Evolutionary conservation across 2,888 invertebrate genomes (phyloP).

Genomic region (Drosophila niveifrons): DNA sequence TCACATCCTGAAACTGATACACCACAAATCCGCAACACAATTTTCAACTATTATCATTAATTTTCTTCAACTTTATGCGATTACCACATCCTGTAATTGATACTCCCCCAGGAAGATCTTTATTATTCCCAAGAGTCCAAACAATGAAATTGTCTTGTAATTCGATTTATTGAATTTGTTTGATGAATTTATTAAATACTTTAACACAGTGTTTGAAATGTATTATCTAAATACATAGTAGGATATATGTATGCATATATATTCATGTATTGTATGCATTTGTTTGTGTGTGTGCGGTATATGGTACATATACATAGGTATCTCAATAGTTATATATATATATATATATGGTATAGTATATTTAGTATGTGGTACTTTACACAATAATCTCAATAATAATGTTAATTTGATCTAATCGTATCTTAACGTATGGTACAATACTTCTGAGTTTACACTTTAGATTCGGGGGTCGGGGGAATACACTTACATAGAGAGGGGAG

Average conservation of each 20-base stretch:
- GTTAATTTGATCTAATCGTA: conserved; percentile 69
- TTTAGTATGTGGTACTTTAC: conserved; percentile 45
- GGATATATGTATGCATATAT: conserved; percentile 46
- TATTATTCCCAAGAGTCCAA: not conserved
- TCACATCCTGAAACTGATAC: no score
- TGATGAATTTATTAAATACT: conserved; percentile 77
- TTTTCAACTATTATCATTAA: no score
- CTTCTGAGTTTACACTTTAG: conserved; percentile 44
- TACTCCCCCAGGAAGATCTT: no score
- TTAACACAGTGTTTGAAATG: conserved; percentile 81
- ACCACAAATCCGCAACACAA: no score
- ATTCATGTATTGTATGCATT: conserved; percentile 49
- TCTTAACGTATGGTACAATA: conserved; percentile 66
- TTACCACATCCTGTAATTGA: not conserved
- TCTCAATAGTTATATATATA: conserved; percentile 48
- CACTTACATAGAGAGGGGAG: conserved; percentile 22
- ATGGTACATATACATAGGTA: conserved; percentile 64
- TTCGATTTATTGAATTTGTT: conserved; percentile 42
- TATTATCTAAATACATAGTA: conserved; percentile 71
- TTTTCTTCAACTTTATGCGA: no score
- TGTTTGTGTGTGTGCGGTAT: conserved; percentile 28
- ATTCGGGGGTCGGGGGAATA: conserved; percentile 15
- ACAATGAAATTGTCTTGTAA: not conserved
- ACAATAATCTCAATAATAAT: conserved; percentile 68
- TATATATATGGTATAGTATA: conserved; percentile 5